phyloP scores from a whole-genome alignment of 2,888 invertebrate species.

The Dermolepida albohirtum region DNA sequence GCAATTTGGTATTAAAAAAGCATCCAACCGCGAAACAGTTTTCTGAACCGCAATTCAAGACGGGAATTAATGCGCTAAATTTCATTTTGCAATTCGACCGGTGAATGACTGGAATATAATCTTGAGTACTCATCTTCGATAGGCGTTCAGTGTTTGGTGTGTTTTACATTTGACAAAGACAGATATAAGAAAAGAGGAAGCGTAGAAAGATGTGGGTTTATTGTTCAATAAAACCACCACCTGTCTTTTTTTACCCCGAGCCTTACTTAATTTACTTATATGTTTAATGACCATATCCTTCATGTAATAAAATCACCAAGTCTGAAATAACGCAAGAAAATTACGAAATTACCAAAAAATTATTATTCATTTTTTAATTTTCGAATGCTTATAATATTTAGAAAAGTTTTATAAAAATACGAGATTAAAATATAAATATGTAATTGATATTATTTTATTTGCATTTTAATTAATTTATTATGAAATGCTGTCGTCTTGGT shows the following conservation, averaged over 20 bases:
- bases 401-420: too few relatives aligned
- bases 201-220: constrained; percentile 29
- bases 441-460: too few relatives aligned
- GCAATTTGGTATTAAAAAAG: constrained; percentile 22
- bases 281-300: neutral
- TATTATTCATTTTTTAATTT: too few relatives aligned
- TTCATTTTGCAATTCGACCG: constrained; percentile 24
- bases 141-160: constrained; percentile 5
- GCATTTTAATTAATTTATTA: too few relatives aligned
- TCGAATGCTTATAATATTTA: too few relatives aligned
- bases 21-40: constrained; percentile 7
- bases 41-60: constrained; percentile 1
- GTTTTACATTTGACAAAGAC: neutral
- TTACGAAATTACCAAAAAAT: too few relatives aligned
- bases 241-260: constrained; percentile 24
- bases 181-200: constrained; percentile 8
- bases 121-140: constrained; percentile 19
- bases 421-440: too few relatives aligned
- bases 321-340: too few relatives aligned
- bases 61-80: constrained; percentile 17
- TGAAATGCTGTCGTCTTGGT: too few relatives aligned
- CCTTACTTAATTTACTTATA: constrained; percentile 1
- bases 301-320: too few relatives aligned
- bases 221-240: constrained; percentile 33
- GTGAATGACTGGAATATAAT: constrained; percentile 21